Percentiles rank a stretch among this genome's conserved stretches.
Evolutionary conservation across 2,888 invertebrate species (phyloP).

Genomic region (Chymomyza fuscimana): DNA sequence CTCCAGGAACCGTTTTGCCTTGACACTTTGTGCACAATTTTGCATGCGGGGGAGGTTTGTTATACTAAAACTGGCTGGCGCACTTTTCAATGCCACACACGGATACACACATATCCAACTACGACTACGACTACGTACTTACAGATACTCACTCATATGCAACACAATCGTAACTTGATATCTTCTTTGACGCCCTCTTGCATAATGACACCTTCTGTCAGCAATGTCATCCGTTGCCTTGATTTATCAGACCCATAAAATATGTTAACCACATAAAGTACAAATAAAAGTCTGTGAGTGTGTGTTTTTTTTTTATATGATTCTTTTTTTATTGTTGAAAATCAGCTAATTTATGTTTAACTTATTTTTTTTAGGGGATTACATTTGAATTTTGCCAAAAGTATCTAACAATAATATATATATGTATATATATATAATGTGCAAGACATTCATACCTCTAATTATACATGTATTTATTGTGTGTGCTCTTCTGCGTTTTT

Average conservation of each 20-base stretch:
- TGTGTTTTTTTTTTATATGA: slow-evolving; percentile 40
- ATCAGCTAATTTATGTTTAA: slow-evolving; percentile 61
- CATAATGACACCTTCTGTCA: slow-evolving; percentile 9
- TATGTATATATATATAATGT: slow-evolving; percentile 25
- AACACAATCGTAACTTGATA: not conserved
- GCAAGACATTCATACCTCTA: slow-evolving; percentile 32
- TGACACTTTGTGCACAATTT: slow-evolving; percentile 49
- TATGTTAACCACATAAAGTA: slow-evolving; percentile 10
- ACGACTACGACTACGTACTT: slow-evolving; percentile 16
- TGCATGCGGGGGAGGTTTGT: slow-evolving; percentile 41
- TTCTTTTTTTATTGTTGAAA: slow-evolving; percentile 35
- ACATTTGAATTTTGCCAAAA: slow-evolving; percentile 45
- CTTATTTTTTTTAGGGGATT: slow-evolving; percentile 48
- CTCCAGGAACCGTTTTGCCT: slow-evolving; percentile 31
- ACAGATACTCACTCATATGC: not conserved
- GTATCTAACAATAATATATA: slow-evolving; percentile 47
- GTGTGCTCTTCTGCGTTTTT: not conserved
- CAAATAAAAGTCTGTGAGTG: slow-evolving; percentile 38
- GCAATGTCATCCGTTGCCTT: not conserved
- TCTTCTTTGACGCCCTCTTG: slow-evolving; percentile 9
- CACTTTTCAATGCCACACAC: not conserved
- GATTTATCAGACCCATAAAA: slow-evolving; percentile 53
- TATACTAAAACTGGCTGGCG: slow-evolving; percentile 27
- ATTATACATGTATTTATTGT: slow-evolving; percentile 28
- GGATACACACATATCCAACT: not conserved